These are phyloP conservation scores for Cuculus canorus DNA, from an alignment of 2,797 vertebrate genomes.

Conservation along the genomic window DNA sequence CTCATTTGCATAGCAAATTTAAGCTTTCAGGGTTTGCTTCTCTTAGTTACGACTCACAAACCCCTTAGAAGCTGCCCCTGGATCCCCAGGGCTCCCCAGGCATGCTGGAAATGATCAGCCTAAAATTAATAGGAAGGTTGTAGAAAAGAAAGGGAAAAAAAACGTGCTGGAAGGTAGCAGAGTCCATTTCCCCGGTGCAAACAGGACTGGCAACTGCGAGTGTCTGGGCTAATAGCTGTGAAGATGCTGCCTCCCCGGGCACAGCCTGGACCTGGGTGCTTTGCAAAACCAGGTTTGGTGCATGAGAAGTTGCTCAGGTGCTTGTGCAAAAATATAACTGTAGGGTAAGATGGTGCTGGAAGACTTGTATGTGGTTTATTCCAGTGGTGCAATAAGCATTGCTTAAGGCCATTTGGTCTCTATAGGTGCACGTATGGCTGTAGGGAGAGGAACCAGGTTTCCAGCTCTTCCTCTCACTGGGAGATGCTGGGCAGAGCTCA, in stretches of 20 bases:
- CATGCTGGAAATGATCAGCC: background rate
- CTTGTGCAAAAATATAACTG: background rate
- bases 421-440: fast-evolving
- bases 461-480: fast-evolving
- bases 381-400: fast-evolving
- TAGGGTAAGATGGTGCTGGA: background rate
- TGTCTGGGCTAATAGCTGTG: background rate
- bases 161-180: background rate
- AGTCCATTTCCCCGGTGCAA: background rate
- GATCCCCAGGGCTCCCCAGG: conserved; percentile 11
- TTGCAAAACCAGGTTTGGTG: background rate
- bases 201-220: background rate
- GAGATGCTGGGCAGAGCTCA: background rate
- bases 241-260: background rate
- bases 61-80: background rate
- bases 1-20: background rate
- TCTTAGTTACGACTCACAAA: background rate
- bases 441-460: background rate
- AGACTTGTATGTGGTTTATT: background rate
- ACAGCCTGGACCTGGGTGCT: too few relatives aligned
- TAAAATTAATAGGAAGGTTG: background rate
- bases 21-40: background rate
- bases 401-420: fast-evolving
- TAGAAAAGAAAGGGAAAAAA: background rate
- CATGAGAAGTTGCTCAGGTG: background rate